A percentile compares a stretch with the other conserved stretches of the same genome.
phyloP scores from a whole-genome alignment of 2,113 vertebrate genomes.

The Neogale vison region DNA sequence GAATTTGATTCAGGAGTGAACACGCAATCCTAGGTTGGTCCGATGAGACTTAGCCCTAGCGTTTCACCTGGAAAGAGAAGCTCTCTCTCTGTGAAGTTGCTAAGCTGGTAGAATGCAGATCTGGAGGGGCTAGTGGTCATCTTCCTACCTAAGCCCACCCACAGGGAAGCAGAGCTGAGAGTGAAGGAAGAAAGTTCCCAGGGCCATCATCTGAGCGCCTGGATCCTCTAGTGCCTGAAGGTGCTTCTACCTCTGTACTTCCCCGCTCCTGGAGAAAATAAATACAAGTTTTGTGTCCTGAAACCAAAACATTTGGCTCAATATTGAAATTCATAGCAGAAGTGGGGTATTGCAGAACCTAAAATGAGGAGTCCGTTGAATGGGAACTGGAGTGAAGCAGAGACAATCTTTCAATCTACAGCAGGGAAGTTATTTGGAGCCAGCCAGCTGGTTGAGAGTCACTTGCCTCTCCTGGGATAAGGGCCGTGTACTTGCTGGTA shows the following conservation, averaged over 20 bases:
- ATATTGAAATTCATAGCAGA: not conserved
- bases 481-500: not conserved
- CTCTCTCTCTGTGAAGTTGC: not conserved
- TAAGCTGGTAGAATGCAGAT: not conserved
- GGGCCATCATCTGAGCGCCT: not conserved
- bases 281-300: not conserved
- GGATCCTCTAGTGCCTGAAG: not conserved
- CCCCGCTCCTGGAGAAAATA: not conserved
- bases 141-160: not conserved
- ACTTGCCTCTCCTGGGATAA: too few species aligned
- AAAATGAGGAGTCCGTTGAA: not conserved
- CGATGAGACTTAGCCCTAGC: not conserved
- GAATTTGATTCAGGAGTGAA: not conserved
- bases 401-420: too few species aligned
- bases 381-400: accelerated
- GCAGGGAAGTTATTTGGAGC: not conserved
- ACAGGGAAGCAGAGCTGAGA: not conserved
- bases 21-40: not conserved
- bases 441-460: too few species aligned
- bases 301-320: not conserved
- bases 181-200: not conserved
- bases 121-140: not conserved
- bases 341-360: not conserved
- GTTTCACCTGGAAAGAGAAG: not conserved
- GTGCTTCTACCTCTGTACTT: not conserved